phyloP scores from a whole-genome alignment of 2,888 invertebrate species.

The Xestia c-nigrum region DNA sequence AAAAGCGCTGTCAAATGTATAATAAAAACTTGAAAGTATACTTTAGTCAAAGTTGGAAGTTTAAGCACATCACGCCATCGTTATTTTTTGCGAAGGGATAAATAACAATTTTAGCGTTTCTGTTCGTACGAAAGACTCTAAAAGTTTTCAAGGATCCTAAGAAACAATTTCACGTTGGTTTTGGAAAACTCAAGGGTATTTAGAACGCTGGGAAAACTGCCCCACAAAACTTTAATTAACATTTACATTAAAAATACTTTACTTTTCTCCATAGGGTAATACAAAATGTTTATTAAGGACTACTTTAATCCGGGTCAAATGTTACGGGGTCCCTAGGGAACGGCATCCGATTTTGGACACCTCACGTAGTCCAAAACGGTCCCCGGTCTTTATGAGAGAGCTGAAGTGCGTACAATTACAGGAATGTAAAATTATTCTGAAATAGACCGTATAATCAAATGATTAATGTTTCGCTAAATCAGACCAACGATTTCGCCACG shows the following conservation, averaged over 20 bases:
- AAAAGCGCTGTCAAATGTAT: constrained; percentile 32
- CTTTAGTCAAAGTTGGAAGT: constrained; percentile 31
- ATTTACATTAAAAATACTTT: constrained; percentile 44
- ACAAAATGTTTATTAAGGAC: constrained; percentile 36
- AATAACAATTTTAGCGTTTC: constrained; percentile 13
- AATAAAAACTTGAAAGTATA: constrained; percentile 37
- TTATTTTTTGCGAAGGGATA: constrained; percentile 32
- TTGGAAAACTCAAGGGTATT: constrained; percentile 26
- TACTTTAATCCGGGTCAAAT: constrained; percentile 30
- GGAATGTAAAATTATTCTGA: constrained; percentile 9
- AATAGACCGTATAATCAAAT: constrained; percentile 12
- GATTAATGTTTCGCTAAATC: constrained; percentile 32
- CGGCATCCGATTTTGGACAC: constrained; percentile 16
- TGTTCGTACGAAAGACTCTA: not conserved
- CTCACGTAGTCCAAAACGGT: not conserved
- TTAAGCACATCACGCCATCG: constrained; percentile 22
- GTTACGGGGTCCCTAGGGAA: constrained; percentile 6
- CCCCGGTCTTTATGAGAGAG: constrained; percentile 3
- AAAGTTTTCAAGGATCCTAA: not conserved
- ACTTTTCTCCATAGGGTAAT: constrained; percentile 15
- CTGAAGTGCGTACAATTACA: not conserved
- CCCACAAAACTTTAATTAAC: constrained; percentile 49
- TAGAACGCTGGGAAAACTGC: constrained; percentile 23
- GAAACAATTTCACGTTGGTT: constrained; percentile 4
- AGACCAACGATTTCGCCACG: constrained; percentile 13